Evolutionary conservation across 2,888 invertebrate genomes (phyloP), one percentile per base, ranked within the genome.

Genomic region (Melanophora roralis): DNA sequence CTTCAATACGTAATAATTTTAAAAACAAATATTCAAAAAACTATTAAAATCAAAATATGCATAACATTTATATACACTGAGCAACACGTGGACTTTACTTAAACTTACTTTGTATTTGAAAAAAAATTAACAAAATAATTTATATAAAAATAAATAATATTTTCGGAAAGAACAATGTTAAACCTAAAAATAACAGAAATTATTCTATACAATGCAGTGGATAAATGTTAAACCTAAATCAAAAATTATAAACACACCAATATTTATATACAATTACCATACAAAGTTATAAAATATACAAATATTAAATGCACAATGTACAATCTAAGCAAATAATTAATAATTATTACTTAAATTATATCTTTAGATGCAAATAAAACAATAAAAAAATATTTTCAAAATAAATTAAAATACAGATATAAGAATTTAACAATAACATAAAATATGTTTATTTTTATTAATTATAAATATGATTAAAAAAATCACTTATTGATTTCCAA

Each of bases 151-250:
- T 16, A 34, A 21, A 57, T 8, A 4, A 57, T 1, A 14, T 57
- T 45, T 53, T 14, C 16, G 19, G 34, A 12, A 23, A 65, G 14
- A 36, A 40, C 27, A 43, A 49, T n/a, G 32, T 32, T 19, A 45
- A 23, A 67, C 21, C 12, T 34, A 59, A 38, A n/a, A 69, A 11
- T 21, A 62, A 49, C 27, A 47, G 45, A 43, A 68, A 62, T 74
- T 57, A 72, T 68, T 60, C 34, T 64, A 75, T 49, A 68, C 65
- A 71, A 68, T 74, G 79, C 73, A 69, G 67, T 53, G 65, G 59
- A 65, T 77, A 57, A 69, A 73, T 78, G 79, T 78, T 81, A 49
- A 43, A 78, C n/a, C 55, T 71, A 59, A 62, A 69, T 36, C 38
- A 59, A 69, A 57, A 19, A 55, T 36, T 49, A 45, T 65, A 27